These are phyloP conservation scores for Brachionus asplanchnoidis DNA, from an alignment of 1,140 invertebrate genomes.

Conservation along the genomic window DNA sequence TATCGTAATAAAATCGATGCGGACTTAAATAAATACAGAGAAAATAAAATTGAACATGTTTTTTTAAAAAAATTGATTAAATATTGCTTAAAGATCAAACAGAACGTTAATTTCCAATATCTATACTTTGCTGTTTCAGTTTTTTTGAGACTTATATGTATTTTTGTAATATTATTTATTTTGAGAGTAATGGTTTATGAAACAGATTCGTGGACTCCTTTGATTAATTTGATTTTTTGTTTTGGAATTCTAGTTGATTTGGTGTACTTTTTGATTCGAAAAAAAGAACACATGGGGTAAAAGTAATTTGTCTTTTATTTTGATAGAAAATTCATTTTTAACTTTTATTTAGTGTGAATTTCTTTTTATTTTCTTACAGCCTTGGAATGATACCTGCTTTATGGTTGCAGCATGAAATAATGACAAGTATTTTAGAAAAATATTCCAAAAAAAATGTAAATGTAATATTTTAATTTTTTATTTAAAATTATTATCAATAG, in stretches of 20 bases:
- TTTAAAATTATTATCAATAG: too few relatives aligned
- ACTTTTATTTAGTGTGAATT: not conserved
- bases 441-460: slow-evolving; percentile 22
- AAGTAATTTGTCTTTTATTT: not conserved
- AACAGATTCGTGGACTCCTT: slow-evolving; percentile 14
- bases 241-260: not conserved
- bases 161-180: not conserved
- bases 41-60: not conserved
- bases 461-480: not conserved
- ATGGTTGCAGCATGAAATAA: slow-evolving; percentile 33
- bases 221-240: slow-evolving; percentile 15
- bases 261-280: not conserved
- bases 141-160: not conserved
- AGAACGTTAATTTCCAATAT: not conserved
- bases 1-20: not conserved
- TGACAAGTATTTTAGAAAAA: slow-evolving; percentile 18
- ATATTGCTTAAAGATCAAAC: not conserved
- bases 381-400: slow-evolving; percentile 20
- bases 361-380: slow-evolving; percentile 13
- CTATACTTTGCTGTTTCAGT: not conserved
- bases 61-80: not conserved
- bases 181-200: slow-evolving; percentile 12
- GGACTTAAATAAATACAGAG: not conserved
- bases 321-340: not conserved
- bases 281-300: slow-evolving; percentile 23